Conservation (phyloP, 2,888 invertebrate species). For the Ischnura elegans region DNA sequence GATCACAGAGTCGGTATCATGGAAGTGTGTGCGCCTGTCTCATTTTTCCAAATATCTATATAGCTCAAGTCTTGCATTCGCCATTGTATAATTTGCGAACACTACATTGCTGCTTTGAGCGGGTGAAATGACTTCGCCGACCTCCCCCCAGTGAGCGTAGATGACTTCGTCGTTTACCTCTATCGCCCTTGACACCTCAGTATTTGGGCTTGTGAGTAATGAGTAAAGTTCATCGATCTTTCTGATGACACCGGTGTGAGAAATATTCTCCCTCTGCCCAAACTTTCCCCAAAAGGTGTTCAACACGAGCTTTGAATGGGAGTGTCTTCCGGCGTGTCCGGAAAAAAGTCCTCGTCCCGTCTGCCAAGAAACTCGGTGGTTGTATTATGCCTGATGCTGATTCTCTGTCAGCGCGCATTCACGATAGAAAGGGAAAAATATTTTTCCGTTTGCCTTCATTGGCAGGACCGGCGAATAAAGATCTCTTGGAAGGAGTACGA, state of each 20-base stretch:
- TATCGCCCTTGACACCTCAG: conserved; percentile 68
- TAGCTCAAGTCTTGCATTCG: conserved; percentile 74
- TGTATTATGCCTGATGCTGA: conserved; percentile 75
- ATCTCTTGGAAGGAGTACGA: conserved; percentile 72
- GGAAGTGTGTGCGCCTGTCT: too few species aligned
- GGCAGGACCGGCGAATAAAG: conserved; percentile 75
- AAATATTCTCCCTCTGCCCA: background rate
- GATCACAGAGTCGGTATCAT: too few species aligned
- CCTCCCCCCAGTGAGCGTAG: conserved; percentile 72
- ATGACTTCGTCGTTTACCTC: conserved; percentile 71
- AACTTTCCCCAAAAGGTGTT: background rate
- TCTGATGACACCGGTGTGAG: too few species aligned
- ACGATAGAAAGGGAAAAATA: conserved; percentile 75
- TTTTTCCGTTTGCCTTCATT: conserved; percentile 72
- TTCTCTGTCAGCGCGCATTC: conserved; percentile 74
- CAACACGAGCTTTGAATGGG: background rate
- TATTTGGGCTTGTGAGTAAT: conserved; percentile 69
- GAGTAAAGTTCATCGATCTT: too few species aligned
- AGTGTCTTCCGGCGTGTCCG: background rate
- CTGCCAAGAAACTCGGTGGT: conserved; percentile 71
- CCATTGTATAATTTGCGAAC: conserved; percentile 75
- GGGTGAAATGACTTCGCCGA: conserved; percentile 70
- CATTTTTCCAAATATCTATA: conserved; percentile 74
- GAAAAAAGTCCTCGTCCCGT: background rate
- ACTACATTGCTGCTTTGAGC: conserved; percentile 73